These are phyloP conservation scores for Oncorhynchus kisutch DNA, from an alignment of 2,113 vertebrate species.

Conservation along the genomic window DNA sequence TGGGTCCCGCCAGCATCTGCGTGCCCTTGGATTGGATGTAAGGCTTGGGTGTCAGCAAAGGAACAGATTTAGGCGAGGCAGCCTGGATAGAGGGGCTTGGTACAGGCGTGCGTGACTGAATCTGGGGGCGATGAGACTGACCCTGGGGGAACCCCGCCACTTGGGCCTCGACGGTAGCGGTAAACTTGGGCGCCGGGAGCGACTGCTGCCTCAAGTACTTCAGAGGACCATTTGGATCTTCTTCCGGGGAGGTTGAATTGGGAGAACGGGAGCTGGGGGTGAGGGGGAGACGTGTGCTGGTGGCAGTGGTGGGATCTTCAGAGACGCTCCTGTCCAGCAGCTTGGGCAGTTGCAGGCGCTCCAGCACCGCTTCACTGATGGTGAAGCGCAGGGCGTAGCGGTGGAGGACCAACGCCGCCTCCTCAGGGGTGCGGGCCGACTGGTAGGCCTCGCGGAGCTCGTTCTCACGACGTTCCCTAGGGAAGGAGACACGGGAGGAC, in stretches of 20 bases:
- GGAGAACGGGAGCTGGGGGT: conserved; percentile 44
- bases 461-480: conserved; percentile 85
- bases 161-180: conserved; percentile 87
- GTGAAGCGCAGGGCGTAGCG: conserved; percentile 94
- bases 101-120: conserved; percentile 71
- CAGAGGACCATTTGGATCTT: conserved; percentile 70
- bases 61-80: conserved; percentile 79
- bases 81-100: conserved; percentile 74
- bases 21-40: conserved; percentile 79
- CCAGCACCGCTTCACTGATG: conserved; percentile 91
- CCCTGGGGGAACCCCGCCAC: conserved; percentile 72
- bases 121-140: conserved; percentile 48
- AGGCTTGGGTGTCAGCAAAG: conserved; percentile 88
- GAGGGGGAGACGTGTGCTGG: conserved; percentile 56
- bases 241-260: conserved; percentile 67
- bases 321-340: conserved; percentile 93
- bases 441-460: conserved; percentile 87
- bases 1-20: conserved; percentile 65
- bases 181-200: conserved; percentile 88
- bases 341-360: conserved; percentile 91
- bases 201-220: conserved; percentile 91
- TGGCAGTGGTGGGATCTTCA: conserved; percentile 79
- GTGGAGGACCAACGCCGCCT: conserved; percentile 85
- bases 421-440: conserved; percentile 82
- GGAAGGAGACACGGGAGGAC: neutral